Evolutionary conservation across 2,888 invertebrate species (phyloP).

Genomic region (Oxytorus armatus): DNA sequence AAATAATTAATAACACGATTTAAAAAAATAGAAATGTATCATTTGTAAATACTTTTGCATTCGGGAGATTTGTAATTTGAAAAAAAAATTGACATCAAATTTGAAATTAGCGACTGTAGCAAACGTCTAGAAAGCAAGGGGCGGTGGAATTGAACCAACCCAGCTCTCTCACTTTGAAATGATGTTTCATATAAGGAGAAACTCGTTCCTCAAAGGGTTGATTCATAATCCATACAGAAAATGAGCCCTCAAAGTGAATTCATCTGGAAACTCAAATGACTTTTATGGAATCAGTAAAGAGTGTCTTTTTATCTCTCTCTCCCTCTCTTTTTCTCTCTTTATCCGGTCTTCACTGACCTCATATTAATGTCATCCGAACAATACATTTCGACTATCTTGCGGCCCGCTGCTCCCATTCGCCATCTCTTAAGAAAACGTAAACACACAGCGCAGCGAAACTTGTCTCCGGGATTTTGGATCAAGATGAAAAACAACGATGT

Average conservation of each 20-base stretch:
- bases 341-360: neutral
- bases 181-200: neutral
- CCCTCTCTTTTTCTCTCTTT: neutral
- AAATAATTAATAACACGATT: too few relatives aligned
- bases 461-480: constrained; percentile 21
- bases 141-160: too few relatives aligned
- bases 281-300: neutral
- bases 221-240: constrained; percentile 21
- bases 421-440: constrained; percentile 12
- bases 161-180: neutral
- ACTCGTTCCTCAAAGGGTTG: too few relatives aligned
- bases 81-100: too few relatives aligned
- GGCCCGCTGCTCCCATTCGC: constrained; percentile 9
- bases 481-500: constrained; percentile 50
- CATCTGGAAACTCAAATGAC: constrained; percentile 8
- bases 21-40: too few relatives aligned
- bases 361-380: neutral
- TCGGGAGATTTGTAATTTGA: too few relatives aligned
- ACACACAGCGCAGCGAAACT: constrained; percentile 27
- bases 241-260: constrained; percentile 11
- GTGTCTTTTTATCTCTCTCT: neutral
- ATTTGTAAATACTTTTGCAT: too few relatives aligned
- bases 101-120: too few relatives aligned
- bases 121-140: too few relatives aligned
- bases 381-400: neutral